A percentile compares a stretch with the other conserved stretches of the same genome.
These are phyloP conservation scores for Coregonus ussuriensis DNA, from an alignment of 2,797 vertebrate genomes.

Conservation along the genomic window DNA sequence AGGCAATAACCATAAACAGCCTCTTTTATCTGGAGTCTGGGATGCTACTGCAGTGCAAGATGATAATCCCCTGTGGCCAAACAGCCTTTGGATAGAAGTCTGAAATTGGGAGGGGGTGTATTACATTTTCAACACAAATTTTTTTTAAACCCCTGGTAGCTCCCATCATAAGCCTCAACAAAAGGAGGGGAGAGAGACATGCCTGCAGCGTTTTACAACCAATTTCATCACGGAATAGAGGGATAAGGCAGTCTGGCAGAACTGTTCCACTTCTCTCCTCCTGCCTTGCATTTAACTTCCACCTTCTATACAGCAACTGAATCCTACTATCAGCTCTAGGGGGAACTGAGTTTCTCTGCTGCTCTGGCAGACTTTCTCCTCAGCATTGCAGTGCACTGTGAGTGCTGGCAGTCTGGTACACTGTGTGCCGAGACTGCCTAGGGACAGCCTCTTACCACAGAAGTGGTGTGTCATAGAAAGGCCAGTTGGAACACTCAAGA, in stretches of 20 bases:
- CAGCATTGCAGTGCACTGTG: background rate
- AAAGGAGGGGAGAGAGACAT: conserved; percentile 20
- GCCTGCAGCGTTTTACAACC: conserved; percentile 55
- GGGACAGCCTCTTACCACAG: background rate
- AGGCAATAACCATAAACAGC: conserved; percentile 52
- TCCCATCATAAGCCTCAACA: conserved; percentile 37
- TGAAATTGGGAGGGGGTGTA: conserved; percentile 11
- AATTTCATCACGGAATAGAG: conserved; percentile 57
- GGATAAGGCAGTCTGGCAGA: conserved; percentile 21
- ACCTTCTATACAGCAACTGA: conserved; percentile 16
- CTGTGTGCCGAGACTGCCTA: background rate
- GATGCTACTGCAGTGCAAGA: conserved; percentile 29
- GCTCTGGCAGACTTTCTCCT: background rate
- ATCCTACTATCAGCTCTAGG: background rate
- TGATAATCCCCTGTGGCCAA: conserved; percentile 48
- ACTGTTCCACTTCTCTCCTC: conserved; percentile 28
- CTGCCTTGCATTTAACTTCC: conserved; percentile 29
- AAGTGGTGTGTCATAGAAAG: conserved; percentile 6
- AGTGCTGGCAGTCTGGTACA: background rate
- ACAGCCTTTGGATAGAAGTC: conserved; percentile 19
- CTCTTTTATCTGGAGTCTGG: conserved; percentile 37
- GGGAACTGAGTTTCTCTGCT: background rate
- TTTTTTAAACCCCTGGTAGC: conserved; percentile 55
- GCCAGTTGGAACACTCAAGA: background rate
- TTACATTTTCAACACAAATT: conserved; percentile 58